phyloP scores from a whole-genome alignment of 2,113 vertebrate species.

The Menidia beryllina region DNA sequence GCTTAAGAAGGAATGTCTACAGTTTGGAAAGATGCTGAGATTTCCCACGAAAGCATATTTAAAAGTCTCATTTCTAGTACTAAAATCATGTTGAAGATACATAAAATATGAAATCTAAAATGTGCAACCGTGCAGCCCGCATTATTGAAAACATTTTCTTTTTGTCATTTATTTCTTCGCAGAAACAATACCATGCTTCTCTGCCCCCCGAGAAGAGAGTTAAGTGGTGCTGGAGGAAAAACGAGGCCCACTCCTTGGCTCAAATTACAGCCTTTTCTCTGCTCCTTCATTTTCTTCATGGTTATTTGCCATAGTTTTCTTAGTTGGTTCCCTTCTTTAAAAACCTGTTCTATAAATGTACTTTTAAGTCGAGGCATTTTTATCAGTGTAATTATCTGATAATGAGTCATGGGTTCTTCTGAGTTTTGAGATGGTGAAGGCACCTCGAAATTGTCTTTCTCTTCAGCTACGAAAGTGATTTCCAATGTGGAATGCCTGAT shows the following conservation, averaged over 20 bases:
- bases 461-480: slow-evolving; percentile 46
- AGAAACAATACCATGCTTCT: slow-evolving; percentile 45
- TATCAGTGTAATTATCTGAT: slow-evolving; percentile 48
- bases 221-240: slow-evolving; percentile 27
- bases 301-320: neutral
- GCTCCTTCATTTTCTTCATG: slow-evolving; percentile 7
- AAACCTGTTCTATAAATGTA: slow-evolving; percentile 5
- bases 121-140: slow-evolving; percentile 12
- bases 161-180: too few relatives aligned
- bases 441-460: slow-evolving; percentile 8
- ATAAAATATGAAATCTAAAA: neutral
- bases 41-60: slow-evolving; percentile 19
- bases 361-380: slow-evolving; percentile 28
- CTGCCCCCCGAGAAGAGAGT: slow-evolving; percentile 10
- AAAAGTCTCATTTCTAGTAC: slow-evolving; percentile 3
- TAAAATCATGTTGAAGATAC: neutral
- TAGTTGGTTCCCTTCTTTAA: neutral
- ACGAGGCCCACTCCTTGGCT: slow-evolving; percentile 34
- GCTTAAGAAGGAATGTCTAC: neutral
- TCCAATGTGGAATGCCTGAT: slow-evolving; percentile 53
- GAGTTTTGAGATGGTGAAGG: slow-evolving; percentile 16
- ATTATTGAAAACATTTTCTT: slow-evolving; percentile 53
- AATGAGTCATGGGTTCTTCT: slow-evolving; percentile 35
- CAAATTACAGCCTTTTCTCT: slow-evolving; percentile 19
- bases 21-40: neutral